A percentile compares a stretch with the other conserved stretches of the same genome.
Conservation (phyloP, 1,140 invertebrate genomes). For the fruit fly (Drosophila melanogaster) region Release_6_plus_ISO1_MT NT_033779.5:15101001-15101500, state of each 20-base stretch:
- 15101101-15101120: conserved; percentile 74
- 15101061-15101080: conserved; percentile 81
- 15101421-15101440: neutral
- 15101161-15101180: conserved; percentile 42
- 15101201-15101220: conserved; percentile 59
- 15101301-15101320: neutral
- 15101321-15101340: conserved; percentile 36
- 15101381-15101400: neutral
- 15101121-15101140: conserved; percentile 3
- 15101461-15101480: no score
- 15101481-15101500: neutral
- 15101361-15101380: neutral
- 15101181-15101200: conserved; percentile 32
- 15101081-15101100: conserved; percentile 74
- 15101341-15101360: conserved; percentile 45
- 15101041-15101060: conserved; percentile 74
- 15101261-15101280: conserved; percentile 67
- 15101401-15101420: no score
- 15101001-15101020: conserved; percentile 21
- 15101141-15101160: neutral
- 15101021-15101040: conserved; percentile 8
- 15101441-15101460: no score
- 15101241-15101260: conserved; percentile 79
- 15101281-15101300: conserved; percentile 63
- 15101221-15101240: conserved; percentile 58